These are phyloP conservation scores for Proterorhinus semilunaris DNA, from an alignment of 2,113 vertebrate species.

Conservation along the genomic window DNA sequence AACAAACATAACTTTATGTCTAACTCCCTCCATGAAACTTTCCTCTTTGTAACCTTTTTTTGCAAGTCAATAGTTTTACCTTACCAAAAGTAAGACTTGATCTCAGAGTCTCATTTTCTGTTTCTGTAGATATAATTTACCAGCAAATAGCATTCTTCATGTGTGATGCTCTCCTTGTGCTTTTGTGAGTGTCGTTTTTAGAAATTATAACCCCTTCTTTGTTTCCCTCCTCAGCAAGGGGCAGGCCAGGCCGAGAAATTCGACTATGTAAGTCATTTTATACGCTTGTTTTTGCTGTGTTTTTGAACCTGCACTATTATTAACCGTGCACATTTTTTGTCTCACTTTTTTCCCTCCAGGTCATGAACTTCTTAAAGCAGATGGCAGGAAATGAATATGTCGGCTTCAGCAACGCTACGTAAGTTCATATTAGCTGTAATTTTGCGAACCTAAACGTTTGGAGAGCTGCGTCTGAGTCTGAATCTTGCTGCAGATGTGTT, in stretches of 20 bases:
- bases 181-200: not conserved
- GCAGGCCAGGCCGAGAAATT: constrained; percentile 96
- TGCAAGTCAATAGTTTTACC: constrained; percentile 33
- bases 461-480: too few species aligned
- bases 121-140: constrained; percentile 37
- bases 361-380: constrained; percentile 96
- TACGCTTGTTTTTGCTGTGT: not conserved
- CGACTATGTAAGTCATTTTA: constrained; percentile 90
- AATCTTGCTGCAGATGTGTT: too few species aligned
- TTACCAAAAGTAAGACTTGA: constrained; percentile 25
- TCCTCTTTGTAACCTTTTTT: constrained; percentile 35
- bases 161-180: constrained; percentile 29
- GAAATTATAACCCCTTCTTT: constrained; percentile 24
- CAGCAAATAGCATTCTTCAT: constrained; percentile 37
- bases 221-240: constrained; percentile 82
- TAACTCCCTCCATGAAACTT: constrained; percentile 32
- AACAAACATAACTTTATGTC: constrained; percentile 22
- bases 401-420: constrained; percentile 98
- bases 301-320: not conserved
- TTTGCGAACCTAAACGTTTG: too few species aligned
- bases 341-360: constrained; percentile 67
- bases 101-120: constrained; percentile 37
- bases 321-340: not conserved
- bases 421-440: constrained; percentile 66
- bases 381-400: constrained; percentile 98